Evolutionary conservation across 1,140 invertebrate species (phyloP).

Genomic region (Melipona quadrifasciata): DNA sequence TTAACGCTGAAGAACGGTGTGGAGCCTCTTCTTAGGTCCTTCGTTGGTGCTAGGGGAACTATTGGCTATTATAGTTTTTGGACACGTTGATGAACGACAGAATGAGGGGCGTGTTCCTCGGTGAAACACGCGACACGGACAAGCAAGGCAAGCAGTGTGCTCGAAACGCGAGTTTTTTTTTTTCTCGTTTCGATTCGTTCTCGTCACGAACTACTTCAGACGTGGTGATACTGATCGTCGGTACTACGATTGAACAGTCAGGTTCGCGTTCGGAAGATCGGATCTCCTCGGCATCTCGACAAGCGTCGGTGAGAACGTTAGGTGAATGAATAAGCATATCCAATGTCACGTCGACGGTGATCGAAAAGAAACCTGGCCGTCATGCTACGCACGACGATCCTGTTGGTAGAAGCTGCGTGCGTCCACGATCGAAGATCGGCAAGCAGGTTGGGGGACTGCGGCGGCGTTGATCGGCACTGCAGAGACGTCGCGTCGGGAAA

Average conservation of each 20-base stretch:
- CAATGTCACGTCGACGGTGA: not conserved
- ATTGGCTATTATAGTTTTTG: not conserved
- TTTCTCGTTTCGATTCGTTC: not conserved
- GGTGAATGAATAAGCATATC: conserved; percentile 6
- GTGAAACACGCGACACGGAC: not conserved
- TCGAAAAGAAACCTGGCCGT: not conserved
- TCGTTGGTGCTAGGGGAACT: conserved; percentile 25
- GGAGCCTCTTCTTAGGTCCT: conserved; percentile 16
- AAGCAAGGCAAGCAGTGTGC: not conserved
- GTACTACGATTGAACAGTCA: not conserved
- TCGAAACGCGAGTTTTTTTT: no score
- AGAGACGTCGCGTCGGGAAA: not conserved
- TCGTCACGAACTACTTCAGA: conserved; percentile 1
- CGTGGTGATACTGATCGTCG: not conserved
- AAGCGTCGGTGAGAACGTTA: not conserved
- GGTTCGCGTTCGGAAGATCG: not conserved
- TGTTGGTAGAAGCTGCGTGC: not conserved
- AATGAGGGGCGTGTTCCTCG: not conserved
- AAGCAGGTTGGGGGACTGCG: not conserved
- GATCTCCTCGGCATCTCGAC: not conserved
- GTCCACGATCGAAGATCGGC: not conserved
- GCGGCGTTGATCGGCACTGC: not conserved
- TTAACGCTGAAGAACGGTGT: not conserved
- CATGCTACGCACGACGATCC: not conserved
- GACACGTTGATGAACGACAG: not conserved